Evolutionary conservation across 1,140 invertebrate genomes (phyloP), one percentile per base, ranked within the genome.

Genomic region (Drosophila orosa): DNA sequence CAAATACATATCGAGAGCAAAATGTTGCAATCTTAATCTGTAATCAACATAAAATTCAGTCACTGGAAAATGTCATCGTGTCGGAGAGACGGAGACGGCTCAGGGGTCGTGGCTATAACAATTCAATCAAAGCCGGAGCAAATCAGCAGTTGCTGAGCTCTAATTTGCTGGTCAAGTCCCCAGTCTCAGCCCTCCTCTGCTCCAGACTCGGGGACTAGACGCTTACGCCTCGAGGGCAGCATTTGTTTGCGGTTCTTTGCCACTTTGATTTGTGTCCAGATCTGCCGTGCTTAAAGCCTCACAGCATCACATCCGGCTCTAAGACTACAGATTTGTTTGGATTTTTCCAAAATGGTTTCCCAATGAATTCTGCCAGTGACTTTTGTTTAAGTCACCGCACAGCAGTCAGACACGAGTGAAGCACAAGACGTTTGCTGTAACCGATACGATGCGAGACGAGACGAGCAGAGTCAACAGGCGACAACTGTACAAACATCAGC

Each of bases 1-100:
- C 84, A 87, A 75, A 89, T 87, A 89, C 35, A 65, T 44, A 25
- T 63, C 27, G 27, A 63, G 59, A 61, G 80, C 58, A 77, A 87
- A 86, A 86, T 86, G 83, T 86, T 86, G 82, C 82, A 87, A 86
- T 86, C 82, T 86, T 86, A 89, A 87, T 87, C 84, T 89, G 84
- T 87, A 87, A 89, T 87, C 84, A 87, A 87, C 84, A 87, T 87
- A 89, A 87, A 87, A 89, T 80, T 87, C 84, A 87, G 84, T 74
- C 84, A 89, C 67, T 87, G 84, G 80, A 87, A 87, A 87, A 87
- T 87, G 84, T 80, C 84, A 87, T 87, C 84, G 82, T 47, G 44
- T 47, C 59, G 52, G 31, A 27, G 19, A 19, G 45, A 29, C 8
- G 39, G 24, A 25, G 29, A 45, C 35, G 35, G 1, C 9, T 9